Percentiles rank a stretch among this genome's conserved stretches.
phyloP scores from a whole-genome alignment of 2,113 vertebrate genomes.

The Coreoperca whiteheadi region DNA sequence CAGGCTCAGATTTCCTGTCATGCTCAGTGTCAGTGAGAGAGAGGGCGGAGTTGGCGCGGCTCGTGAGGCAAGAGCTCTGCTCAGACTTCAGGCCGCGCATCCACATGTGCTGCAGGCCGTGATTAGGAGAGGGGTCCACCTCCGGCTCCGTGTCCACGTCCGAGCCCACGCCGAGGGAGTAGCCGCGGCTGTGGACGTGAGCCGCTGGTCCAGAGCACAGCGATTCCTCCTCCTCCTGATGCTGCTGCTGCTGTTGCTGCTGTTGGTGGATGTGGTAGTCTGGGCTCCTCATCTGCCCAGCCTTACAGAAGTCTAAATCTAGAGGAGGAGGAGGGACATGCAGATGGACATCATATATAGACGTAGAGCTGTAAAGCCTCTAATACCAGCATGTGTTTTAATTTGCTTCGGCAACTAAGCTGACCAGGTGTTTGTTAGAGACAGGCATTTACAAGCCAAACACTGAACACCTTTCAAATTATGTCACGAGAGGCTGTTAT shows the following conservation, averaged over 20 bases:
- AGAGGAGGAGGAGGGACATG: slow-evolving; percentile 32
- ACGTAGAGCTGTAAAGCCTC: slow-evolving; percentile 37
- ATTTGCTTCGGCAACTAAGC: slow-evolving; percentile 55
- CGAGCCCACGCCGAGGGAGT: slow-evolving; percentile 90
- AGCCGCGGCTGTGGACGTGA: slow-evolving; percentile 84
- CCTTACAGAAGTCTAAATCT: slow-evolving; percentile 95
- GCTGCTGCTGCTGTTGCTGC: slow-evolving; percentile 74
- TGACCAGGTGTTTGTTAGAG: slow-evolving; percentile 66
- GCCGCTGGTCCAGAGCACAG: slow-evolving; percentile 78
- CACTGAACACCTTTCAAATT: slow-evolving; percentile 44
- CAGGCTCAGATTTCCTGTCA: slow-evolving; percentile 95
- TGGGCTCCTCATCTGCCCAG: slow-evolving; percentile 89
- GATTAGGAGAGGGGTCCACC: slow-evolving; percentile 89
- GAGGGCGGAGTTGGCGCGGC: slow-evolving; percentile 94
- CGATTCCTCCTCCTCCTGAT: slow-evolving; percentile 80
- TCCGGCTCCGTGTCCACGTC: slow-evolving; percentile 94
- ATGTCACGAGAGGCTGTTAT: slow-evolving; percentile 63
- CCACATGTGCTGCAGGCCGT: slow-evolving; percentile 93
- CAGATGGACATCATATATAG: slow-evolving; percentile 32
- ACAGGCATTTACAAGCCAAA: slow-evolving; percentile 56
- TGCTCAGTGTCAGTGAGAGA: slow-evolving; percentile 98
- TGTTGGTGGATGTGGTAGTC: slow-evolving; percentile 86
- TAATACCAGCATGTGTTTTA: slow-evolving; percentile 48
- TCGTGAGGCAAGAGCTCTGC: slow-evolving; percentile 95
- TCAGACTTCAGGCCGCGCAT: slow-evolving; percentile 94